Percentiles rank a stretch among this genome's conserved stretches.
Evolutionary conservation across 2,113 vertebrate species (phyloP).

Genomic region (Psittacus erithacus): DNA sequence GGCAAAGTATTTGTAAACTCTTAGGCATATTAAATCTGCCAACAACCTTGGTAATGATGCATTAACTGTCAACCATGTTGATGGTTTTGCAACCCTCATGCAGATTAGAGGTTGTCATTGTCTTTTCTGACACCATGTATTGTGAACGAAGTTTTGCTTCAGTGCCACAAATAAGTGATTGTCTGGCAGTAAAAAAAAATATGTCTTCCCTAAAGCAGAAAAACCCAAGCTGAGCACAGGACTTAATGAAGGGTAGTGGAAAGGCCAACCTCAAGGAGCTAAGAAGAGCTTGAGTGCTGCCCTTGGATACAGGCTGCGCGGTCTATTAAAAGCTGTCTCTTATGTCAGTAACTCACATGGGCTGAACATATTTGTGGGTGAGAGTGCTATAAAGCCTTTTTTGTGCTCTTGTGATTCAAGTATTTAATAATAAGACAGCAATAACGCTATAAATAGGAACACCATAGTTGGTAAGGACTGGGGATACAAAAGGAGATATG

Average conservation of each 20-base stretch:
- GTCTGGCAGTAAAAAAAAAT: neutral
- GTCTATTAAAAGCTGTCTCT: slow-evolving; percentile 34
- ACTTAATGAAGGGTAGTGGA: neutral
- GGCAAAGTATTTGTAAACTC: neutral
- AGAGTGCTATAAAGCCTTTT: slow-evolving; percentile 48
- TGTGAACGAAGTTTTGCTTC: neutral
- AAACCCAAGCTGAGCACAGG: neutral
- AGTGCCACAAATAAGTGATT: neutral
- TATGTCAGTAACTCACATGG: slow-evolving; percentile 15
- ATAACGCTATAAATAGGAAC: slow-evolving; percentile 46
- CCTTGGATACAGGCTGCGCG: neutral
- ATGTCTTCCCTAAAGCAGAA: neutral
- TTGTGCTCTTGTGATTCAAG: slow-evolving; percentile 31
- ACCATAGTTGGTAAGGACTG: slow-evolving; percentile 51
- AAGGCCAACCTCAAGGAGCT: neutral
- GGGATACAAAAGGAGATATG: slow-evolving; percentile 21
- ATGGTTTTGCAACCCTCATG: neutral
- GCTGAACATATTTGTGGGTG: slow-evolving; percentile 43
- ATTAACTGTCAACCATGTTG: neutral
- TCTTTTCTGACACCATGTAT: neutral
- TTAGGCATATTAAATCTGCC: neutral
- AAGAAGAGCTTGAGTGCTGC: neutral
- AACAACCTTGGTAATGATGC: neutral
- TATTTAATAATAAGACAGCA: slow-evolving; percentile 50
- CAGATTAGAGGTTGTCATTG: neutral